Evolutionary conservation across 2,113 vertebrate genomes (phyloP).

Genomic region (Megaceryle maxima): DNA sequence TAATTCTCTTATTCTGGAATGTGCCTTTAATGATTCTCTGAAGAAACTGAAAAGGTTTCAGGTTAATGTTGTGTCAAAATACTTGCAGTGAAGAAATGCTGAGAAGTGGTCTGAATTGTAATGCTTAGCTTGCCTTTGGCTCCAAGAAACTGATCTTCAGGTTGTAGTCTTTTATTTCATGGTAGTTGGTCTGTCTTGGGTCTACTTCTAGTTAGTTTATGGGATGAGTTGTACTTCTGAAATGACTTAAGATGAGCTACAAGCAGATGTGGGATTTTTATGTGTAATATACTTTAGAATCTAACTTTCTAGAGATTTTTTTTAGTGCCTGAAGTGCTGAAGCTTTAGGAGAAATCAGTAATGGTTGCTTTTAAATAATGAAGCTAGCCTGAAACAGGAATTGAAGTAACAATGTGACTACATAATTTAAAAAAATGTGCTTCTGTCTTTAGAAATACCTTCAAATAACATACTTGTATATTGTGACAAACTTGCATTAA

Average conservation of each 20-base stretch:
- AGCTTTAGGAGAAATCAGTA: accelerated
- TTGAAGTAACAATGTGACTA: background rate
- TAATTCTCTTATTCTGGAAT: background rate
- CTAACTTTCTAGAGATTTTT: background rate
- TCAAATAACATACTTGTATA: background rate
- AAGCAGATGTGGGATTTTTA: background rate
- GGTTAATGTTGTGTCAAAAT: background rate
- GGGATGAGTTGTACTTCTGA: background rate
- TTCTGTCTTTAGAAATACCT: background rate
- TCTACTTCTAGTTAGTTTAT: background rate
- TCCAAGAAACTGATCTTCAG: background rate
- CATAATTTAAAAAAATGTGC: background rate
- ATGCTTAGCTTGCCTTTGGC: background rate
- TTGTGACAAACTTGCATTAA: background rate
- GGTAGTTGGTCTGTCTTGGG: background rate
- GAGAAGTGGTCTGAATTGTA: background rate
- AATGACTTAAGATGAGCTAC: background rate
- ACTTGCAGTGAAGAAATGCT: background rate
- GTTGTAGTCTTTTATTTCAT: background rate
- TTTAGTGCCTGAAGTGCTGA: background rate
- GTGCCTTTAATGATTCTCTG: background rate
- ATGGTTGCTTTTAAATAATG: background rate
- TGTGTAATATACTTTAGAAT: background rate
- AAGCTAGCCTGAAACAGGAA: background rate
- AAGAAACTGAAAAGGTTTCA: background rate